Evolutionary conservation across 2,113 vertebrate species (phyloP), one percentile per base, ranked within the genome.

Genomic region (Tragelaphus imberbis): DNA sequence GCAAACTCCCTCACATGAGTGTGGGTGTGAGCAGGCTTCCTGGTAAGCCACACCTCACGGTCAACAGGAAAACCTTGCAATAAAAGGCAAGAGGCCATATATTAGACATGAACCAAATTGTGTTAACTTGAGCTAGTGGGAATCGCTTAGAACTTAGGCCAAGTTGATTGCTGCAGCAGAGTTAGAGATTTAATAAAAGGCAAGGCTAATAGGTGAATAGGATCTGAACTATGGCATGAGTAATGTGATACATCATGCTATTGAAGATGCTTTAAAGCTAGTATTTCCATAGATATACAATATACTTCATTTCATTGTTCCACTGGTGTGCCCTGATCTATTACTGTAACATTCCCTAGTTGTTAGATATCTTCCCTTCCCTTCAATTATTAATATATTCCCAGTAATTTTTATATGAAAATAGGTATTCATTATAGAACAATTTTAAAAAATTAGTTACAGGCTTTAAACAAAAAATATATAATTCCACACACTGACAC

Each of bases 361-460:
- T 82, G 6, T 79, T 85, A 71, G 3, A 4, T 55, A 44, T 44
- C 6, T 44, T 44, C 44, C 6, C 44, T 44, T 65, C 13, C 11
- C 2, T 55, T 84, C 7, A 25, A 3, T 82, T 84, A 65, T 55
- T 61, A 68, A 21, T 87, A n/a, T 17, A 30, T 58, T 40, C 10
- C 0, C n/a, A 75, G 10, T 75, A 40, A 75, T 75, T 75, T 71
- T 40, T 13, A 75, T 40, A 25, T 75, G 15, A 96, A 96, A 95
- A 95, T 33, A 94, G 71, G 56, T 47, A 2, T 91, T 96, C 93
- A 97, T 98, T 96, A 90, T 1, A 95, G 55, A 96, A 91, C 7
- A 65, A 40, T 25, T 63, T 44, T 44, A 44, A 44, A 44, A 6
- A 44, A 81, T 55, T 93, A 84, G 12, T 71, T 75, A 40, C 65